Evolutionary conservation across 2,113 vertebrate species (phyloP).

Genomic region (Myxocyprinus asiaticus): DNA sequence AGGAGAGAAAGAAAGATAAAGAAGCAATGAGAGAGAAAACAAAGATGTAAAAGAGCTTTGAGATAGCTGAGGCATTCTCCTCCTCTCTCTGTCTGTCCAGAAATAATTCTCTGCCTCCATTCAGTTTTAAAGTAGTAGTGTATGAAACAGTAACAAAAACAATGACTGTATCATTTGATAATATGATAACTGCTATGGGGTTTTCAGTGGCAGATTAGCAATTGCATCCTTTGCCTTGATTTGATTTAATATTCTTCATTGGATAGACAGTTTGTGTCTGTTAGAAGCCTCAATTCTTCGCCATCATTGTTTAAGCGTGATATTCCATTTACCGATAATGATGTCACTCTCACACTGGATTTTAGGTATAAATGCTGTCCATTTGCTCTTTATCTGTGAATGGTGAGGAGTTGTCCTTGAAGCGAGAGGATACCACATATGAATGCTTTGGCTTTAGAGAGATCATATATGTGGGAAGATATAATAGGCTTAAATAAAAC

Average conservation of each 20-base stretch:
- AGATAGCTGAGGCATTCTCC: background rate
- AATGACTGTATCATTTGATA: too few relatives aligned
- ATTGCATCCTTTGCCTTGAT: background rate
- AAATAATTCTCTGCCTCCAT: background rate
- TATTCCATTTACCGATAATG: constrained; percentile 9
- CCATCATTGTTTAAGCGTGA: background rate
- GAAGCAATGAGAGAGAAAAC: too few relatives aligned
- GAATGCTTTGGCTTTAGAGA: background rate
- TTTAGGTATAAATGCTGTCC: constrained; percentile 39
- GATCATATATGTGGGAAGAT: background rate
- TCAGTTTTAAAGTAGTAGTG: background rate
- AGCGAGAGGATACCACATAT: background rate
- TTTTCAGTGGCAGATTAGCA: background rate
- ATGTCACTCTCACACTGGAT: background rate
- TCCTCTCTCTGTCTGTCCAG: background rate
- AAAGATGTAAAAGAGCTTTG: background rate
- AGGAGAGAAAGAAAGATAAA: too few relatives aligned
- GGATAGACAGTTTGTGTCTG: background rate
- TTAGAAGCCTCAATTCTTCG: background rate
- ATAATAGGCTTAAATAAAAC: background rate
- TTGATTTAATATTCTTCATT: background rate
- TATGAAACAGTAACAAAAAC: too few relatives aligned
- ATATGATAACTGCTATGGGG: too few relatives aligned
- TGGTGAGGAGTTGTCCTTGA: constrained; percentile 25
- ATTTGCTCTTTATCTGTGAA: constrained; percentile 6